Evolutionary conservation across 2,797 vertebrate species (phyloP).

Genomic region (Triplophysa bombifrons): DNA sequence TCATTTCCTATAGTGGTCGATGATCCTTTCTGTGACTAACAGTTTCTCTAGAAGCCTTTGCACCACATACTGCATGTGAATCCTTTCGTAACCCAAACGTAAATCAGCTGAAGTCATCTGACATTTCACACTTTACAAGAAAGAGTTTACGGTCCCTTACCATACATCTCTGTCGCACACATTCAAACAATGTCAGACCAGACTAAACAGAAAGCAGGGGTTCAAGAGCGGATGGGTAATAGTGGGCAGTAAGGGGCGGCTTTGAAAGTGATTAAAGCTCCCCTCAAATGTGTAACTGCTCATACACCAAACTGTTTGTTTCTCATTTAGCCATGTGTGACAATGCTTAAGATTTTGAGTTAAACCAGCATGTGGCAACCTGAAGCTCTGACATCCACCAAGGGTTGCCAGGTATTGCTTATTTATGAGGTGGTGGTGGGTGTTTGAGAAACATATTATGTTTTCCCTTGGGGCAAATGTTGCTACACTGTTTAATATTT

Average conservation of each 20-base stretch:
- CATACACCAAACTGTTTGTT: too few species aligned
- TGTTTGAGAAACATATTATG: too few species aligned
- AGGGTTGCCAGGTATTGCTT: not conserved
- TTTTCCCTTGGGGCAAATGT: not conserved
- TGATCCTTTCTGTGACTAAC: not conserved
- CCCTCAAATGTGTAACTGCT: too few species aligned
- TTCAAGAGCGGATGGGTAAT: slow-evolving; percentile 30
- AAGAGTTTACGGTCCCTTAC: not conserved
- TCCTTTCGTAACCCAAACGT: not conserved
- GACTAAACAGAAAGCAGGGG: slow-evolving; percentile 12
- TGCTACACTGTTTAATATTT: not conserved
- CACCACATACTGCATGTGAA: too few species aligned
- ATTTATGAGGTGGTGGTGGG: too few species aligned
- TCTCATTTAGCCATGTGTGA: slow-evolving; percentile 13
- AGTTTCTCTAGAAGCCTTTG: too few species aligned
- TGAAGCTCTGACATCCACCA: too few species aligned
- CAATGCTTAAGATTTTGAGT: too few species aligned
- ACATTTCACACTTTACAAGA: not conserved
- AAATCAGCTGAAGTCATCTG: not conserved
- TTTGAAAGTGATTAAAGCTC: slow-evolving; percentile 13
- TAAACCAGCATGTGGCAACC: too few species aligned
- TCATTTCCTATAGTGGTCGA: not conserved
- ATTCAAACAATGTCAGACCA: slow-evolving; percentile 22
- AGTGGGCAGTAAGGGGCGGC: slow-evolving; percentile 9
- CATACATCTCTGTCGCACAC: slow-evolving; percentile 9